A percentile compares a stretch with the other conserved stretches of the same genome.
Evolutionary conservation across 2,888 invertebrate species (phyloP).

Genomic region (Eilema sororculum): DNA sequence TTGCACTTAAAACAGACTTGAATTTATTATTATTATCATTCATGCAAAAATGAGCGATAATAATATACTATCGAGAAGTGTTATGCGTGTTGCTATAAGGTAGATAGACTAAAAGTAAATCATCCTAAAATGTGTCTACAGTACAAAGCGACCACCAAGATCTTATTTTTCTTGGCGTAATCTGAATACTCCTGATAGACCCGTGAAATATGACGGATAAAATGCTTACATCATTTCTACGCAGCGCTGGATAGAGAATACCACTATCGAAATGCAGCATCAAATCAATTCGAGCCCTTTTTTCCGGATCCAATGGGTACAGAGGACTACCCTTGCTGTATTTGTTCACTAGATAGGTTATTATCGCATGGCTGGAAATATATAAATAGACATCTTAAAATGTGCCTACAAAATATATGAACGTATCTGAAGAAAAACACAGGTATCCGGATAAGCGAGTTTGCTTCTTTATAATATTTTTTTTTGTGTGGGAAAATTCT

Average conservation of each 20-base stretch:
- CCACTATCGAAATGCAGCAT: conserved; percentile 84
- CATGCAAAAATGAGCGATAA: no score
- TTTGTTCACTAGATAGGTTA: conserved; percentile 86
- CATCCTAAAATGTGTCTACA: no score
- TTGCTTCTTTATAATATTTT: no score
- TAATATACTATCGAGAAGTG: no score
- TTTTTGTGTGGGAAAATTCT: not conserved
- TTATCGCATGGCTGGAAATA: conserved; percentile 87
- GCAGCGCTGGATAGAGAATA: conserved; percentile 76
- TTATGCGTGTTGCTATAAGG: no score
- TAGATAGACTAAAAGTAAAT: no score
- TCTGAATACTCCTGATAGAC: no score
- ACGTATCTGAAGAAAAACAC: not conserved
- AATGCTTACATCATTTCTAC: conserved; percentile 58
- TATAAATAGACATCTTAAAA: not conserved
- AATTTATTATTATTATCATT: no score
- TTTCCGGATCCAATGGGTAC: conserved; percentile 81
- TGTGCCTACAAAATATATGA: not conserved
- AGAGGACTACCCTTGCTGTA: conserved; percentile 84
- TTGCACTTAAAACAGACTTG: no score
- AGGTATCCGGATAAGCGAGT: not conserved
- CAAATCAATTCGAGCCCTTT: conserved; percentile 80
- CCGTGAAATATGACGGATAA: not conserved
- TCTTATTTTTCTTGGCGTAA: no score
- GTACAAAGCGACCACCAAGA: no score